Evolutionary conservation across 2,113 vertebrate genomes (phyloP), one percentile per base, ranked within the genome.

Genomic region (Cranoglanis bouderius): DNA sequence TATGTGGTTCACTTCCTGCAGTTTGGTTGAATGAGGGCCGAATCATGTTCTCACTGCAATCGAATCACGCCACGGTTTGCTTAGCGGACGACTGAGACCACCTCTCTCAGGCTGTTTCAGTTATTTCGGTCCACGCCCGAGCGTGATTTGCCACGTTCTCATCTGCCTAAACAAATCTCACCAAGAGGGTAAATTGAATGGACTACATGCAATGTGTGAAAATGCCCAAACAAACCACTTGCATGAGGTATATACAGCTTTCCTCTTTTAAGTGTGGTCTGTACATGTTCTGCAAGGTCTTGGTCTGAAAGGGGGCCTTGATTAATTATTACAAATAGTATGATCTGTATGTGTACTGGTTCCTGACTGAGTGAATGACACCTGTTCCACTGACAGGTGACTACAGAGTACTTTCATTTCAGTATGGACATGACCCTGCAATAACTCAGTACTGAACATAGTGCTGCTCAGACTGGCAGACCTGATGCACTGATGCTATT

Each of bases 371-470:
- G n/a, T 72, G 70, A 80, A 49, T 78, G 46, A 49, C 46, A 49
- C 46, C 63, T 12, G 70, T 40, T 24, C 51, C 63, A 77, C 86
- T 67, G 86, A 59, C 83, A 65, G 35, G 57, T 51, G 77, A 88
- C 75, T 75, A 26, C 21, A 49, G 49, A 85, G 51, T 80, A 80
- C 81, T 26, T 13, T 38, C 3, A 85, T 86, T 92, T 91, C 85
- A 90, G 35, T 82, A 83, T 74, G 82, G 49, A 86, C 57, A 82
- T 86, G 85, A 87, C 77, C 89, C 67, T 53, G 86, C 85, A 84
- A 83, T 89, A 90, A 87, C 90, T 91, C 89, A 92, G 51, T 43
- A 61, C 72, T 67, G 61, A 88, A 89, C 61, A 51, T 85, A 65
- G 40, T 75, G 83, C 38, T 21, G 26, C 70, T 61, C 35, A 38